Evolutionary conservation across 2,797 vertebrate species (phyloP).

Genomic region (Ispidina lecontei): DNA sequence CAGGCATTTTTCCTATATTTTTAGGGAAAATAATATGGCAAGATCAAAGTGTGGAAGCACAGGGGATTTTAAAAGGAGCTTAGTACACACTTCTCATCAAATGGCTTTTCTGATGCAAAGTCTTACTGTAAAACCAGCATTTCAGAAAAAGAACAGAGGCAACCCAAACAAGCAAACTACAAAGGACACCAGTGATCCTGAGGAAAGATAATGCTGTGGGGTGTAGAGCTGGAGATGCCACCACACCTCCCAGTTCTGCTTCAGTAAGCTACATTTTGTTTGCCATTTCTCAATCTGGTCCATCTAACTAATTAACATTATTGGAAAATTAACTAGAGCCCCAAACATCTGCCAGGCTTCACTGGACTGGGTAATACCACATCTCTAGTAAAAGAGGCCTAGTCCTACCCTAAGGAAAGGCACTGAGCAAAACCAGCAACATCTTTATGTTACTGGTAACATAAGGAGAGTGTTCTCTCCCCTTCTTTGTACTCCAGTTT

Average conservation of each 20-base stretch:
- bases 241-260: slow-evolving; percentile 7
- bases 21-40: neutral
- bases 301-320: neutral
- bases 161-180: neutral
- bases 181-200: neutral
- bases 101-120: neutral
- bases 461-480: neutral
- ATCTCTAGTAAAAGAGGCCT: neutral
- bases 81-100: neutral
- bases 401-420: neutral
- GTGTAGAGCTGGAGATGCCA: neutral
- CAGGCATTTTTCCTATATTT: neutral
- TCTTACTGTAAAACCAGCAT: neutral
- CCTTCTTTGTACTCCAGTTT: neutral
- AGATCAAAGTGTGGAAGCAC: neutral
- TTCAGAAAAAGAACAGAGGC: neutral
- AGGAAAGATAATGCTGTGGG: neutral
- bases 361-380: neutral
- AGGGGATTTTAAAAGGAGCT: neutral
- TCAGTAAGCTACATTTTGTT: neutral
- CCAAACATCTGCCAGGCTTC: neutral
- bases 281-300: neutral
- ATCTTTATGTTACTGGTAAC: neutral
- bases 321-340: neutral
- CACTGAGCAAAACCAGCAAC: neutral